phyloP scores from a whole-genome alignment of 1,140 invertebrate species.

The Drosophila nannoptera region DNA sequence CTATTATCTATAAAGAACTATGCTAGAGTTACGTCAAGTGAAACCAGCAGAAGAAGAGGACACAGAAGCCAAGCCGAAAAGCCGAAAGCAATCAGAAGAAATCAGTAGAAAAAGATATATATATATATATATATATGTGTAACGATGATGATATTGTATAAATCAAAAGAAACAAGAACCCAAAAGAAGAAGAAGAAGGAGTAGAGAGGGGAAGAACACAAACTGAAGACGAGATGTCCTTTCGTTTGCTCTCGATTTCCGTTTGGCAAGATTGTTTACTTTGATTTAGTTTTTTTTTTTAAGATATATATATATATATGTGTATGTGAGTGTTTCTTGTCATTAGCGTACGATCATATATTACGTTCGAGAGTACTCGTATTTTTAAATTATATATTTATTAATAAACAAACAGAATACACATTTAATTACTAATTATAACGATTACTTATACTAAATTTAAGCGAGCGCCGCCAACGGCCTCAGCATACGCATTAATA shows the following conservation, averaged over 20 bases:
- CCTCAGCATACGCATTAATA: conserved; percentile 58
- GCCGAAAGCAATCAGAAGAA: background rate
- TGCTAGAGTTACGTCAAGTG: conserved; percentile 45
- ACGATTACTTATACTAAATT: conserved; percentile 64
- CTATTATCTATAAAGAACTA: conserved; percentile 33
- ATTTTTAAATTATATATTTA: conserved; percentile 52
- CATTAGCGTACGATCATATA: conserved; percentile 37
- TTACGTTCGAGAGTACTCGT: conserved; percentile 55
- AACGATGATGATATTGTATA: conserved; percentile 11
- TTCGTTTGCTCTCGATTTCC: background rate
- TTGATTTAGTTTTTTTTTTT: conserved; percentile 17
- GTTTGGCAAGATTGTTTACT: conserved; percentile 4
- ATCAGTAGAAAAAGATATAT: conserved; percentile 5
- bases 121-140: no score
- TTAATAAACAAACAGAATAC: conserved; percentile 31
- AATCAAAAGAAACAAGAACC: background rate
- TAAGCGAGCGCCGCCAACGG: conserved; percentile 45
- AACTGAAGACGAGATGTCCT: background rate
- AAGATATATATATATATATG: conserved; percentile 6
- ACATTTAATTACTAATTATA: conserved; percentile 68
- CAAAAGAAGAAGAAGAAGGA: background rate
- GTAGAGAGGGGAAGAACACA: background rate
- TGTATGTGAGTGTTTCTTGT: conserved; percentile 41
- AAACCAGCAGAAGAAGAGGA: conserved; percentile 6
- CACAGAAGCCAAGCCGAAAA: background rate